A percentile compares a stretch with the other conserved stretches of the same genome.
Conservation (phyloP, 2,888 invertebrate species). For the Ryuthela nishihirai region DNA sequence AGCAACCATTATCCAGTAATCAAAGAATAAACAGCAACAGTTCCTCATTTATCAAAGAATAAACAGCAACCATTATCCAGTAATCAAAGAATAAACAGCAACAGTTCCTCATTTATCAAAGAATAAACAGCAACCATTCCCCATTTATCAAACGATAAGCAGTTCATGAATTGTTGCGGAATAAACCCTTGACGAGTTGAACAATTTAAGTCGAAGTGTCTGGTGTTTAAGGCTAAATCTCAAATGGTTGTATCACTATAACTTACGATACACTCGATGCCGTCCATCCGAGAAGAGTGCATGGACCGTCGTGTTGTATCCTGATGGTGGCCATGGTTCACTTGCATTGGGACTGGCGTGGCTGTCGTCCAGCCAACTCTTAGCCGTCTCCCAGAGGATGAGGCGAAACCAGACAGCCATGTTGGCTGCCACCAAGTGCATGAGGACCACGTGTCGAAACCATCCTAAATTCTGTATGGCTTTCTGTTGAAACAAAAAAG, state of each 20-base stretch:
- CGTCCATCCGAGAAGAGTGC: conserved; percentile 24
- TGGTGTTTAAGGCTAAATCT: too few relatives aligned
- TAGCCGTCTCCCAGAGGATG: conserved; percentile 57
- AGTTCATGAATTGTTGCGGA: too few relatives aligned
- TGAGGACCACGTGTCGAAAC: conserved; percentile 46
- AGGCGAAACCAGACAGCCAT: conserved; percentile 57
- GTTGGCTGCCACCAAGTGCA: conserved; percentile 58
- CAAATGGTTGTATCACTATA: not conserved
- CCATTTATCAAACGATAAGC: too few relatives aligned
- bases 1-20: too few relatives aligned
- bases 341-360: conserved; percentile 22
- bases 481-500: conserved; percentile 47
- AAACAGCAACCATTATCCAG: too few relatives aligned
- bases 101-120: too few relatives aligned
- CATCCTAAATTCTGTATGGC: conserved; percentile 36
- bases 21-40: too few relatives aligned
- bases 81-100: too few relatives aligned
- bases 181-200: too few relatives aligned
- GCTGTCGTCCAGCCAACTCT: conserved; percentile 54
- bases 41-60: too few relatives aligned
- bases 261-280: conserved; percentile 29
- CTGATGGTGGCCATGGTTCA: conserved; percentile 23
- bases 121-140: too few relatives aligned
- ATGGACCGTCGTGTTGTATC: conserved; percentile 30
- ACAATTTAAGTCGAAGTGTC: too few relatives aligned